phyloP scores from a whole-genome alignment of 2,888 invertebrate species.

The Drosophila greeni region DNA sequence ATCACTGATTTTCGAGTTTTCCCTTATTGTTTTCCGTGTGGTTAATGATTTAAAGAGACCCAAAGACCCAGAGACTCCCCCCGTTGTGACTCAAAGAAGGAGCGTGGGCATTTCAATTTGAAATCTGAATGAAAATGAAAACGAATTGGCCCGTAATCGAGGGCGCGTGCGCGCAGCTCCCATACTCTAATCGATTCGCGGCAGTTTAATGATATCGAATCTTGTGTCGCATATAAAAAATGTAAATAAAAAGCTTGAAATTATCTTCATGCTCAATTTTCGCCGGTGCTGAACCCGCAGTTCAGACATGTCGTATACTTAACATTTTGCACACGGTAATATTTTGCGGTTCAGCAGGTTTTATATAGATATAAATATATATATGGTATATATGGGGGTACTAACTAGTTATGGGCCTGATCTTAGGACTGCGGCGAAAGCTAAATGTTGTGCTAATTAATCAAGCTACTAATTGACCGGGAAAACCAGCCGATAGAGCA shows the following conservation, averaged over 20 bases:
- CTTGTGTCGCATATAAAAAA: conserved; percentile 28
- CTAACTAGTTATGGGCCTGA: conserved; percentile 31
- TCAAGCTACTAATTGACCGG: conserved; percentile 56
- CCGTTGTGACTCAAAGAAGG: conserved; percentile 23
- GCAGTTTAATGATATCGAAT: conserved; percentile 34
- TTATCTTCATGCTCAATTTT: conserved; percentile 47
- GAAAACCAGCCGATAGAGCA: conserved; percentile 51
- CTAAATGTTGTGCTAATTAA: conserved; percentile 52
- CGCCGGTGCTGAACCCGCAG: conserved; percentile 32
- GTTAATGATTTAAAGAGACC: conserved; percentile 38
- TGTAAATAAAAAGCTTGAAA: conserved; percentile 64
- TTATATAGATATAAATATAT: conserved; percentile 26
- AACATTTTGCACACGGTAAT: conserved; percentile 38
- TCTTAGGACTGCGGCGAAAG: conserved; percentile 19
- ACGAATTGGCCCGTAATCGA: conserved; percentile 57
- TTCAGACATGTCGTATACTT: conserved; percentile 38
- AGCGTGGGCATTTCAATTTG: conserved; percentile 61
- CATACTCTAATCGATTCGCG: conserved; percentile 34
- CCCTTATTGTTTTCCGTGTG: conserved; percentile 44
- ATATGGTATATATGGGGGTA: conserved; percentile 7
- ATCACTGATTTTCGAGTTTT: neutral
- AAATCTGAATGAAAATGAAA: conserved; percentile 49
- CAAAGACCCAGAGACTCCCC: conserved; percentile 15
- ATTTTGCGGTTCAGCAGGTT: conserved; percentile 47
- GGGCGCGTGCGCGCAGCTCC: conserved; percentile 73